Conservation (phyloP, 2,888 invertebrate species). For the Nycteola revayana region DNA sequence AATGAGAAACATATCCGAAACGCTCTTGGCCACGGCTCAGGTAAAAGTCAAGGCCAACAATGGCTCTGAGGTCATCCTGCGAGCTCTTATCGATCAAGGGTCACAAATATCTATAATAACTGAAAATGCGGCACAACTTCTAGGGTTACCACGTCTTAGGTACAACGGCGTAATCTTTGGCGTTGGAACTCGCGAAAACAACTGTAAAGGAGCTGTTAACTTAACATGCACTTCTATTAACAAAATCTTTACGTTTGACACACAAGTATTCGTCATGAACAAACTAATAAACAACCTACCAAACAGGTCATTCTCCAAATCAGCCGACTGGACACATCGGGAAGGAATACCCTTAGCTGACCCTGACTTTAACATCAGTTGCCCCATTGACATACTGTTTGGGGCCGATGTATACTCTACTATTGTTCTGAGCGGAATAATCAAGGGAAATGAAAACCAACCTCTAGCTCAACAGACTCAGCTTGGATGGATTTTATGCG, state of each 20-base stretch:
- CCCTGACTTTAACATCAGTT: constrained; percentile 23
- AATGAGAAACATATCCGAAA: no score
- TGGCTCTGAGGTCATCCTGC: background rate
- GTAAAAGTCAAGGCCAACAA: background rate
- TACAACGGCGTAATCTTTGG: background rate
- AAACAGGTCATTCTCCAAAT: background rate
- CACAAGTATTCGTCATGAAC: background rate
- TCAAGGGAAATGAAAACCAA: constrained; percentile 5
- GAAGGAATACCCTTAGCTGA: constrained; percentile 18
- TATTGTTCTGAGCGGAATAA: constrained; percentile 13
- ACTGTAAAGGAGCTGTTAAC: constrained; percentile 3
- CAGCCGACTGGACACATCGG: constrained; percentile 9
- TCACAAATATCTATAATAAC: background rate
- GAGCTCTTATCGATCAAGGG: background rate
- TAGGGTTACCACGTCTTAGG: background rate
- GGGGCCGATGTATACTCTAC: constrained; percentile 26
- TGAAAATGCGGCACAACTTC: background rate
- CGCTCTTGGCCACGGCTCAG: background rate
- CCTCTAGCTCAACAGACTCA: constrained; percentile 21
- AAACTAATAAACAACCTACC: background rate
- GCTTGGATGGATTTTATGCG: constrained; percentile 10
- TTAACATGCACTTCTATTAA: constrained; percentile 11
- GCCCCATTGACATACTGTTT: constrained; percentile 18
- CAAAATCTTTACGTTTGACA: constrained; percentile 1
- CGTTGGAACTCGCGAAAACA: background rate